Conservation (phyloP, 2,797 vertebrate species). For the Mus spretus region DNA sequence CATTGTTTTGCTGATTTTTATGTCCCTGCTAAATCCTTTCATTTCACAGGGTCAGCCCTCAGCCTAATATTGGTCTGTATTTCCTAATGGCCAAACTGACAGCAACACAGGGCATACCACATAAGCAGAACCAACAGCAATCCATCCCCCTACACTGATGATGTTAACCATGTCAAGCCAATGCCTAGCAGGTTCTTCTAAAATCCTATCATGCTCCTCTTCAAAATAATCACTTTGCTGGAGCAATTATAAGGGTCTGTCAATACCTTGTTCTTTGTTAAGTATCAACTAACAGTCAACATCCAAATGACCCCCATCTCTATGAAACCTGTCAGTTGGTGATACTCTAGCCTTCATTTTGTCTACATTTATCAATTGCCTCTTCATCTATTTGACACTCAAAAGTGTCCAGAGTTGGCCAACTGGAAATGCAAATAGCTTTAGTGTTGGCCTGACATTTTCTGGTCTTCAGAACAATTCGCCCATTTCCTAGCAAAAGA, state of each 20-base stretch:
- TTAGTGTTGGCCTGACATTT: not conserved
- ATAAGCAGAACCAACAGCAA: not conserved
- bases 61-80: not conserved
- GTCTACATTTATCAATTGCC: not conserved
- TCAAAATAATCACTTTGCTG: not conserved
- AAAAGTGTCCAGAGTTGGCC: not conserved
- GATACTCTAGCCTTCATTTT: not conserved
- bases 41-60: not conserved
- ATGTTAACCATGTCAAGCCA: not conserved
- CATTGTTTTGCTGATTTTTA: not conserved
- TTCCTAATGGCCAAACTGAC: not conserved
- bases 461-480: not conserved
- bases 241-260: slow-evolving; percentile 13
- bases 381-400: not conserved
- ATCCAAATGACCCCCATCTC: not conserved
- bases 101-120: not conserved
- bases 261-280: not conserved
- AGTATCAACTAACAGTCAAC: not conserved
- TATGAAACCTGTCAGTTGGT: not conserved
- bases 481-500: not conserved
- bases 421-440: not conserved
- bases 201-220: not conserved
- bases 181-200: not conserved
- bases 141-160: too few relatives aligned
- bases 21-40: not conserved